These are phyloP conservation scores for Pachydiplax longipennis DNA, from an alignment of 2,888 invertebrate species.

Conservation along the genomic window DNA sequence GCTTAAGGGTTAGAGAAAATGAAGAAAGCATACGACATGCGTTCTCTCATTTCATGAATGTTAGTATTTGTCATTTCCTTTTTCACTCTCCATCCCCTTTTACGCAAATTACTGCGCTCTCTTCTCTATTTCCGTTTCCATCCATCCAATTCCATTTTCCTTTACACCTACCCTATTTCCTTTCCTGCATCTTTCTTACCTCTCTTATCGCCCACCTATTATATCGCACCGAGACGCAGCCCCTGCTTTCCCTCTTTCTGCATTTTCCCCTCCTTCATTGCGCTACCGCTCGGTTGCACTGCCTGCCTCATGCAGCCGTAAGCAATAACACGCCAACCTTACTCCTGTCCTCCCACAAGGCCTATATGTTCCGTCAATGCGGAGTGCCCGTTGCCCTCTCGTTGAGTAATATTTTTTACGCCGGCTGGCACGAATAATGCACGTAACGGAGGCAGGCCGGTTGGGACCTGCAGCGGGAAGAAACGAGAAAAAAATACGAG, in stretches of 20 bases:
- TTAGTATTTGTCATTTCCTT: not conserved
- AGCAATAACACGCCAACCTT: not conserved
- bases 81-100: not conserved
- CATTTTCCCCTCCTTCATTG: not conserved
- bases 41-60: too few relatives aligned
- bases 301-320: not conserved
- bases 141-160: not conserved
- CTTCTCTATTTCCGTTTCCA: not conserved
- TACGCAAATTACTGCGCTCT: not conserved
- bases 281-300: not conserved
- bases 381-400: not conserved
- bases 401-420: not conserved
- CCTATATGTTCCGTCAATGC: not conserved
- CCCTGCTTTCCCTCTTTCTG: not conserved
- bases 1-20: too few relatives aligned
- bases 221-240: not conserved
- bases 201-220: not conserved
- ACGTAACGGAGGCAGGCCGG: not conserved
- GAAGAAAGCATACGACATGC: too few relatives aligned
- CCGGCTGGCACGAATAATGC: not conserved
- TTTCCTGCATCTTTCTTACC: not conserved
- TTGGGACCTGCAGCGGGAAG: not conserved
- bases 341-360: not conserved
- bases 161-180: not conserved
- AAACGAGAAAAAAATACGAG: not conserved